phyloP scores from a whole-genome alignment of 2,113 vertebrate species.

The Cercocebus atys region DNA sequence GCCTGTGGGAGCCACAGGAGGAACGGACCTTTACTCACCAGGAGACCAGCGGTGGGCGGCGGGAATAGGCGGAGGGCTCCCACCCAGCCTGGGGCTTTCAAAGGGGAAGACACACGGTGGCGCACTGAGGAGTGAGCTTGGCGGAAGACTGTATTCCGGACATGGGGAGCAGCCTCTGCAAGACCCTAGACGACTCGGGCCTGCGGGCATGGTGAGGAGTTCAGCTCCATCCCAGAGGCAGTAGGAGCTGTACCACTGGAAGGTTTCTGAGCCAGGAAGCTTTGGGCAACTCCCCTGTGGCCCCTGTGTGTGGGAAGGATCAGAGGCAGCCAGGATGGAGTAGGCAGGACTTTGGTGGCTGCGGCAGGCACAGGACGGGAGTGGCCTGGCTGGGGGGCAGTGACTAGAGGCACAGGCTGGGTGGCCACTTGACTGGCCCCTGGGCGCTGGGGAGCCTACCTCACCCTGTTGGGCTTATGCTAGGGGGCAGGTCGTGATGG shows the following conservation, averaged over 20 bases:
- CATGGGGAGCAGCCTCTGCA: not conserved
- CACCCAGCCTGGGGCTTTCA: not conserved
- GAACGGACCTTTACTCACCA: not conserved
- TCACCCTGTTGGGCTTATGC: no score
- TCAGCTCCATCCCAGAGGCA: not conserved
- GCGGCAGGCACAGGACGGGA: not conserved
- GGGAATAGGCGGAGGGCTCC: not conserved
- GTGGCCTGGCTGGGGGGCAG: not conserved
- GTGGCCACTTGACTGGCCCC: not conserved
- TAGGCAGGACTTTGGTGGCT: not conserved
- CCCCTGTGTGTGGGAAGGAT: not conserved
- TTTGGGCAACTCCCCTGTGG: not conserved
- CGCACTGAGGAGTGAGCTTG: not conserved
- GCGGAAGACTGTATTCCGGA: not conserved
- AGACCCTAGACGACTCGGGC: accelerated
- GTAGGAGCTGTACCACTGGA: not conserved
- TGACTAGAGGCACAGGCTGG: not conserved
- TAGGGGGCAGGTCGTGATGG: not conserved
- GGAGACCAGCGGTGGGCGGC: no score
- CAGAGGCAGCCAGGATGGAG: not conserved
- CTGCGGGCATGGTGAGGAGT: not conserved
- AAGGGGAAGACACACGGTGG: accelerated
- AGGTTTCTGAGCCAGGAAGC: not conserved
- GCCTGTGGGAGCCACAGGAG: not conserved
- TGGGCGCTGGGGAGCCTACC: not conserved